Percentiles rank a stretch among this genome's conserved stretches.
Evolutionary conservation across 2,888 invertebrate genomes (phyloP).

Genomic region (Mallateleia sp.): DNA sequence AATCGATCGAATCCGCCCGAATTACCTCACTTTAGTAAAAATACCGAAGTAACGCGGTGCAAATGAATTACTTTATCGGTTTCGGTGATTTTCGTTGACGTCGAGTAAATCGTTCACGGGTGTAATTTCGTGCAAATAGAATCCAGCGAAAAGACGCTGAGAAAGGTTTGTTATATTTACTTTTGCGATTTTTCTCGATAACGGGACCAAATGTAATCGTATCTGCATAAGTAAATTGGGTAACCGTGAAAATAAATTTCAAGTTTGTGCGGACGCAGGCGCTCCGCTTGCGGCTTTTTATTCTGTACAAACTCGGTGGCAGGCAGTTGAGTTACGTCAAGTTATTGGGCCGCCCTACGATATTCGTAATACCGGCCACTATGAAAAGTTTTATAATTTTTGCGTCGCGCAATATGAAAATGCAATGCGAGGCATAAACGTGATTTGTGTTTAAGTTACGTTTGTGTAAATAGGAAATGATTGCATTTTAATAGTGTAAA

Average conservation of each 20-base stretch:
- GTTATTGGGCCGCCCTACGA: constrained; percentile 28
- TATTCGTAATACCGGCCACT: constrained; percentile 27
- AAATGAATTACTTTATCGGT: constrained; percentile 23
- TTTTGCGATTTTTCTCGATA: constrained; percentile 35
- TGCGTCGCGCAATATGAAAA: constrained; percentile 43
- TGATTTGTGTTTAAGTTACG: constrained; percentile 44
- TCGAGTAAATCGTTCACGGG: constrained; percentile 5
- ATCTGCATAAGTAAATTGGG: constrained; percentile 34
- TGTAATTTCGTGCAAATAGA: constrained; percentile 33
- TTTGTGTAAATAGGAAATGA: constrained; percentile 40
- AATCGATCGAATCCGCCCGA: too few species aligned
- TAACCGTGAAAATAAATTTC: constrained; percentile 32
- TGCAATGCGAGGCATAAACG: constrained; percentile 20
- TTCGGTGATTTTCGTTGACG: constrained; percentile 6
- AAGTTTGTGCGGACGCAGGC: constrained; percentile 21
- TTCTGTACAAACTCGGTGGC: constrained; percentile 40
- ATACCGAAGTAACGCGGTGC: background rate
- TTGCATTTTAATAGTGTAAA: constrained; percentile 51
- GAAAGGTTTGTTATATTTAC: constrained; percentile 22
- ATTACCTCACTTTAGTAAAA: too few species aligned
- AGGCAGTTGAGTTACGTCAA: constrained; percentile 26
- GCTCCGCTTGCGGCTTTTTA: constrained; percentile 19
- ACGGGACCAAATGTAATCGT: constrained; percentile 31
- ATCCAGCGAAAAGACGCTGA: constrained; percentile 17
- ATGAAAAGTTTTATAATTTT: constrained; percentile 55